These are phyloP conservation scores for Phenganax subtilis DNA, from an alignment of 92 coral and sea anemone species.

Conservation along the genomic window DNA sequence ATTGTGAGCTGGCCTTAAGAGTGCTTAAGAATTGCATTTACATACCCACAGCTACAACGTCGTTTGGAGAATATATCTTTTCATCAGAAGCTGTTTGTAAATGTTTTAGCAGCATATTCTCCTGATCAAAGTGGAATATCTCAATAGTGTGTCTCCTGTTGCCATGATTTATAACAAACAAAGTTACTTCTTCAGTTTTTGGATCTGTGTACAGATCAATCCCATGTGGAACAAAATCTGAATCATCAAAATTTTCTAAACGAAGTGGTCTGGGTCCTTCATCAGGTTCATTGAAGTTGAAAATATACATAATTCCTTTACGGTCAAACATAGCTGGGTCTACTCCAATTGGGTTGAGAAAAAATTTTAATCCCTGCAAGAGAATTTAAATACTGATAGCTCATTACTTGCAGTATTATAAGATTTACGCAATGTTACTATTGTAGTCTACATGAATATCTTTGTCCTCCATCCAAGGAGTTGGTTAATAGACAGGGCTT, in stretches of 20 bases:
- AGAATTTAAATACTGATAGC: neutral
- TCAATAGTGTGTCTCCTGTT: conserved; percentile 29
- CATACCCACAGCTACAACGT: conserved; percentile 47
- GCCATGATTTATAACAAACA: conserved; percentile 52
- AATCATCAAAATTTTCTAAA: conserved; percentile 36
- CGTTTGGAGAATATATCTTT: conserved; percentile 34
- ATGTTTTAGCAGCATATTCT: conserved; percentile 29
- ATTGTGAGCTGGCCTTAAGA: too few relatives aligned
- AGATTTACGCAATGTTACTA: too few relatives aligned
- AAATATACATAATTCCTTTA: conserved; percentile 40
- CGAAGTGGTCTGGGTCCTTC: conserved; percentile 28
- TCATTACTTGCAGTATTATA: too few relatives aligned
- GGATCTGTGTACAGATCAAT: conserved; percentile 47
- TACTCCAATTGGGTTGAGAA: neutral
- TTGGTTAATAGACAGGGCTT: too few relatives aligned
- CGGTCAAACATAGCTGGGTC: conserved; percentile 43
- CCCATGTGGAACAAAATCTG: conserved; percentile 49
- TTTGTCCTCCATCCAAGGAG: too few relatives aligned
- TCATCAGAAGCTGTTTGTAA: conserved; percentile 35
- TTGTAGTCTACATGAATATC: too few relatives aligned
- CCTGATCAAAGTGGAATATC: conserved; percentile 46
- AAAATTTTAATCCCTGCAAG: conserved; percentile 39
- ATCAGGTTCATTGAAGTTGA: conserved; percentile 40
- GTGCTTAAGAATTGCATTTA: neutral
- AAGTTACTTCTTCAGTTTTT: conserved; percentile 27